Evolutionary conservation across 2,797 vertebrate genomes (phyloP), one percentile per base, ranked within the genome.

Genomic region (Kryptopterus vitreolus): DNA sequence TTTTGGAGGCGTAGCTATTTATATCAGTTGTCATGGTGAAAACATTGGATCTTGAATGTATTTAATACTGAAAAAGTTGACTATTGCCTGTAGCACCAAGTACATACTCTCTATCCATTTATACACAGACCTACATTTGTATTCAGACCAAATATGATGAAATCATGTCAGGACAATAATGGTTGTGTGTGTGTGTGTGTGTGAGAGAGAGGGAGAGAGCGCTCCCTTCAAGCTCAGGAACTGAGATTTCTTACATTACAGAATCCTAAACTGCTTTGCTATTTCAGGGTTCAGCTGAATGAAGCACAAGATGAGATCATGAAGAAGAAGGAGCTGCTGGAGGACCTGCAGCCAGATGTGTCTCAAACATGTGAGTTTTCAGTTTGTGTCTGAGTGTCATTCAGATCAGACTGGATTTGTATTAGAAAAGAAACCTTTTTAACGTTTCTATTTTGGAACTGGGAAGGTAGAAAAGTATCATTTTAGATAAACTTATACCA

Each of bases 281-380:
- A 86, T 78, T 4, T 50, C 78, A 99, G 98, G 96, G 96, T 98
- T 52, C 97, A 98, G 85, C 78, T 99, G 83, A 98, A 97, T 0
- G 95, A 98, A 86, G 97, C 97, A 81, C 96, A 99, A 81, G 96
- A 99, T 83, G 96, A 98, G 89, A 92, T 99, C 79, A 94, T 99
- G 94, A 99, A 97, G 92, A 98, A 98, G 86, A 96, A 97, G 82
- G 97, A 98, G 87, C 92, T 97, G 80, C 94, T 99, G 87, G 96
- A 96, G 90, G 96, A 98, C 84, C 93, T 99, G 22, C 95, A 99
- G 87, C 97, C 97, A 58, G 96, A 98, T 85, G 90, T 94, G 83
- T 95, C 90, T 77, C 97, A 97, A 85, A 95, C 89, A 78, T 94
- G 98, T 98, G 78, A 88, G 93, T 11, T 10, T 70, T 10, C 35